Conservation (phyloP, 2,888 invertebrate species). For the Chalcosyrphus nemorum region DNA sequence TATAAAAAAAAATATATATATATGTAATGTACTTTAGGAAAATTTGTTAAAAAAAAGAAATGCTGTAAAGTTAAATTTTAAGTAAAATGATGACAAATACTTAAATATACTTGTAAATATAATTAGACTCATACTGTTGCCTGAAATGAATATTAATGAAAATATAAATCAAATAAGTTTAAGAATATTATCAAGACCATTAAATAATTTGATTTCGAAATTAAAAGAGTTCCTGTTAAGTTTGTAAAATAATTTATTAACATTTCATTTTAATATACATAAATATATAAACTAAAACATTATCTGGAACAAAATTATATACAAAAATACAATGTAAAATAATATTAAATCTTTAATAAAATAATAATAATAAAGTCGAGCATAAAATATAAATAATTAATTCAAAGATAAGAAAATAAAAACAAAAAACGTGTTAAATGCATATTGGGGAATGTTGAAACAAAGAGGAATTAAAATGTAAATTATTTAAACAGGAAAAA, state of each 20-base stretch:
- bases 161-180: slow-evolving; percentile 24
- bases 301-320: slow-evolving; percentile 31
- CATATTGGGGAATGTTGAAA: slow-evolving; percentile 28
- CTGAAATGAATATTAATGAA: slow-evolving; percentile 49
- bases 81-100: slow-evolving; percentile 59
- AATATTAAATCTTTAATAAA: slow-evolving; percentile 21
- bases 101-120: slow-evolving; percentile 63
- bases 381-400: slow-evolving; percentile 16
- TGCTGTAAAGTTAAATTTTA: slow-evolving; percentile 60
- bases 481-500: slow-evolving; percentile 49
- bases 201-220: background rate
- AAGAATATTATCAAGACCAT: slow-evolving; percentile 10
- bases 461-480: slow-evolving; percentile 54
- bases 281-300: background rate
- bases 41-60: slow-evolving; percentile 23
- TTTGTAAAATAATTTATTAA: slow-evolving; percentile 55
- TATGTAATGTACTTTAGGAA: slow-evolving; percentile 5
- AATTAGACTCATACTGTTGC: slow-evolving; percentile 66
- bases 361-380: slow-evolving; percentile 20
- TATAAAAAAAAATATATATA: background rate
- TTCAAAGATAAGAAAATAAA: slow-evolving; percentile 31
- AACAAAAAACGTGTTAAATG: slow-evolving; percentile 45
- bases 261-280: slow-evolving; percentile 11
- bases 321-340: slow-evolving; percentile 26
- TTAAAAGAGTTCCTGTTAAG: slow-evolving; percentile 26